Evolutionary conservation across 2,113 vertebrate genomes (phyloP), one percentile per base, ranked within the genome.

Genomic region (Odontesthes bonariensis): DNA sequence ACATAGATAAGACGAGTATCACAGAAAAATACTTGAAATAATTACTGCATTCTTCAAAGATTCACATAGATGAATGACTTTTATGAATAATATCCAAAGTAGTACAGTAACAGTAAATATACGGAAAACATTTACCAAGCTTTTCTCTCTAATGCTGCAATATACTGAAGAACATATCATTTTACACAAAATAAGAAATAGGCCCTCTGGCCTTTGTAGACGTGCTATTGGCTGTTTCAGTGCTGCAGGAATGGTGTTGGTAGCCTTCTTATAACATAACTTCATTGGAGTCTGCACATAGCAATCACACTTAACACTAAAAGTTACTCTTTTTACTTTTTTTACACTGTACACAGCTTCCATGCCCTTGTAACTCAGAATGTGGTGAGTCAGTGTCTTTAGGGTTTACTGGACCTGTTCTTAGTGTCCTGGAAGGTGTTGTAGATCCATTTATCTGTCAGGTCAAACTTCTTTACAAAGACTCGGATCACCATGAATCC

Each of bases 401-500:
- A 13, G 62, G 2, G 22, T 56, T 44, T 27, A n/a, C 5, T 8
- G 0, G 8, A n/a, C 12, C 38, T 35, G 60, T 46, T 73, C 55
- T 70, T 52, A 54, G n/a, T 69, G 49, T 31, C 31, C 27, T 14
- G 14, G 0, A 58, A 33, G 23, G 17, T 22, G 6, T 22, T 70
- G 49, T 5, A 17, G n/a, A 32, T 51, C 57, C 3, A 9, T 57
- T 9, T 0, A 19, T 63, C 23, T 42, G 3, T 32, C 13, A 1
- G 59, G 32, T 67, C 87, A 98, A 66, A 95, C 91, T 2, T 88
- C 90, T 5, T 88, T 73, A 55, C 97, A 99, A 42, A 75, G 87
- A 33, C 84, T 89, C 3, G 92, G 91, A 14, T 96, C 92, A 13
- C 95, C 95, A 1, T 95, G 95, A 65, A 98, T 93, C 98, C 97